These are phyloP conservation scores for Latrodectus geometricus DNA, from an alignment of 1,140 invertebrate genomes.

Conservation along the genomic window DNA sequence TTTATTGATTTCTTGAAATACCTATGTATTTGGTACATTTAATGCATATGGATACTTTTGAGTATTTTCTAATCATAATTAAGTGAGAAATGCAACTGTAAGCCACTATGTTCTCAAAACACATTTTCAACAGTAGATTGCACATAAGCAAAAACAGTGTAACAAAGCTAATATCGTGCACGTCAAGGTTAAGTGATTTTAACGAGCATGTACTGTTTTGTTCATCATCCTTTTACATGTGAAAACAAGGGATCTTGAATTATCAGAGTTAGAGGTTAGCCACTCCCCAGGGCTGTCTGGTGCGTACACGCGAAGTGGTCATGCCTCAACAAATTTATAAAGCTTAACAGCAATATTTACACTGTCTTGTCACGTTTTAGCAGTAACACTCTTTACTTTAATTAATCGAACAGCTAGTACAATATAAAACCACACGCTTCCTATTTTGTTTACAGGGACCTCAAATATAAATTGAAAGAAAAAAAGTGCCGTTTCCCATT, in stretches of 20 bases:
- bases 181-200: conserved; percentile 23
- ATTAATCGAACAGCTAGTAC: too few relatives aligned
- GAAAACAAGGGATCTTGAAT: background rate
- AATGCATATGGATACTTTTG: too few relatives aligned
- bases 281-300: background rate
- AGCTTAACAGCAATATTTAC: background rate
- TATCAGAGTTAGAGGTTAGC: background rate
- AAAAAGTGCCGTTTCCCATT: too few relatives aligned
- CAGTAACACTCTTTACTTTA: background rate
- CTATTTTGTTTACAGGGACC: too few relatives aligned
- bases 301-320: background rate
- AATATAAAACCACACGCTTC: too few relatives aligned
- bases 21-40: too few relatives aligned
- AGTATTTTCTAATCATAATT: too few relatives aligned
- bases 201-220: conserved; percentile 6
- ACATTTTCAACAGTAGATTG: background rate
- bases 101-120: too few relatives aligned
- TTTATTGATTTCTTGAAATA: too few relatives aligned
- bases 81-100: too few relatives aligned
- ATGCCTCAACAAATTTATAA: background rate
- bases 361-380: conserved; percentile 8
- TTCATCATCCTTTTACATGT: conserved; percentile 14
- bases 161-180: background rate
- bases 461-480: too few relatives aligned
- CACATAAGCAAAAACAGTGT: background rate